These are phyloP conservation scores for Rhea pennata DNA, from an alignment of 2,113 vertebrate genomes.

Conservation along the genomic window DNA sequence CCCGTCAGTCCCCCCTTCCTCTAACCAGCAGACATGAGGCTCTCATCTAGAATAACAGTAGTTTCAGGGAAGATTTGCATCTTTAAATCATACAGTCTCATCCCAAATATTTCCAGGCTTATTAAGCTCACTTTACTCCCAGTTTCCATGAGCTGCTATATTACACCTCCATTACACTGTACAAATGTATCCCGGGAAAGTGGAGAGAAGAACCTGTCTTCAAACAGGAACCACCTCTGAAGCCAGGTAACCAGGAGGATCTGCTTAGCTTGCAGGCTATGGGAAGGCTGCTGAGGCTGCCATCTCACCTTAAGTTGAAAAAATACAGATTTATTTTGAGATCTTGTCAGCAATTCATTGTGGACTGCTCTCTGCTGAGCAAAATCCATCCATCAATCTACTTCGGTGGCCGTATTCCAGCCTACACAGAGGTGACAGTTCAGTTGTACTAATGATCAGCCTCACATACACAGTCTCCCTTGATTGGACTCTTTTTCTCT, in stretches of 20 bases:
- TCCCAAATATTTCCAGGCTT: neutral
- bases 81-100: neutral
- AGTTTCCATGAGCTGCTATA: neutral
- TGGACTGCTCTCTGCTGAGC: slow-evolving; percentile 33
- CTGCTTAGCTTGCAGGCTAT: neutral
- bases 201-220: neutral
- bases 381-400: slow-evolving; percentile 52
- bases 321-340: slow-evolving; percentile 45
- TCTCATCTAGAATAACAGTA: neutral
- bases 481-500: slow-evolving; percentile 41
- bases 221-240: neutral
- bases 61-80: neutral
- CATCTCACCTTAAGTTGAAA: slow-evolving; percentile 24
- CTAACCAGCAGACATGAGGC: neutral
- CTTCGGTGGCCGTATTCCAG: slow-evolving; percentile 33
- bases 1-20: neutral
- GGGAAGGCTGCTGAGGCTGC: slow-evolving; percentile 31
- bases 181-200: neutral
- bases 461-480: neutral
- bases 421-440: slow-evolving; percentile 42
- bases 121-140: neutral
- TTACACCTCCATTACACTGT: neutral
- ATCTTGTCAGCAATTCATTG: slow-evolving; percentile 53
- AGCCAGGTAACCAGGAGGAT: neutral
- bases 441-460: slow-evolving; percentile 29